These are phyloP conservation scores for Antedon mediterranea DNA, from an alignment of 53 echinoderm and acorn worm genomes.

Conservation along the genomic window DNA sequence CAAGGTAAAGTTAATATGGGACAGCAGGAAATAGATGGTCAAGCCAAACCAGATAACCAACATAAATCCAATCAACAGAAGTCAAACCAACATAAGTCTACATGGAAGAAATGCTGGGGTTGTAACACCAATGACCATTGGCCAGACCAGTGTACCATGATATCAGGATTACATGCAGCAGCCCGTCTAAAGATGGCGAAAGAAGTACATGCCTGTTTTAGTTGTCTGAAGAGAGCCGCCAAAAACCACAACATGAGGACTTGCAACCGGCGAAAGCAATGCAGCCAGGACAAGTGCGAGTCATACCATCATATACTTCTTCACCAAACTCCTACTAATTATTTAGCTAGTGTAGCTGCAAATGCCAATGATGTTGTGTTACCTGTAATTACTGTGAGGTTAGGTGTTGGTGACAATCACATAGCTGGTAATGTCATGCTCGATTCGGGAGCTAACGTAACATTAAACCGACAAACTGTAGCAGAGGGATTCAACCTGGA, in stretches of 20 bases:
- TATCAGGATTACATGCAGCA: not conserved
- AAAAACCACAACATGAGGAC: slow-evolving; percentile 23
- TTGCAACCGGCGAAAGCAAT: slow-evolving; percentile 17
- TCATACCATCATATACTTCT: slow-evolving; percentile 5
- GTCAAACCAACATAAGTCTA: too few relatives aligned
- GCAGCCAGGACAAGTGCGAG: slow-evolving; percentile 2
- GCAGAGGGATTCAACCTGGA: slow-evolving; percentile 17
- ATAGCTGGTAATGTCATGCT: slow-evolving; percentile 8
- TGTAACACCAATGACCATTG: slow-evolving; percentile 27
- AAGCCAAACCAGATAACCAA: too few relatives aligned
- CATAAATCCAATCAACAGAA: too few relatives aligned
- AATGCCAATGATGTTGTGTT: slow-evolving; percentile 4
- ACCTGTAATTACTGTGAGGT: not conserved
- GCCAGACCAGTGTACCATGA: slow-evolving; percentile 33
- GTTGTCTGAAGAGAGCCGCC: slow-evolving; percentile 49
- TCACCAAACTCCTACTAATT: not conserved
- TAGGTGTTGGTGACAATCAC: not conserved
- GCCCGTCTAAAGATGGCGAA: slow-evolving; percentile 13
- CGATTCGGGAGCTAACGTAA: slow-evolving; percentile 18
- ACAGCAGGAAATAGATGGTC: too few relatives aligned
- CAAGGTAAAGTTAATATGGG: too few relatives aligned
- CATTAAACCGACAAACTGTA: slow-evolving; percentile 12
- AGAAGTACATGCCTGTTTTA: slow-evolving; percentile 37
- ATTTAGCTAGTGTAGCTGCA: not conserved
- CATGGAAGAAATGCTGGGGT: slow-evolving; percentile 25